phyloP scores from a whole-genome alignment of 2,113 vertebrate genomes.

The Grallaria varia region DNA sequence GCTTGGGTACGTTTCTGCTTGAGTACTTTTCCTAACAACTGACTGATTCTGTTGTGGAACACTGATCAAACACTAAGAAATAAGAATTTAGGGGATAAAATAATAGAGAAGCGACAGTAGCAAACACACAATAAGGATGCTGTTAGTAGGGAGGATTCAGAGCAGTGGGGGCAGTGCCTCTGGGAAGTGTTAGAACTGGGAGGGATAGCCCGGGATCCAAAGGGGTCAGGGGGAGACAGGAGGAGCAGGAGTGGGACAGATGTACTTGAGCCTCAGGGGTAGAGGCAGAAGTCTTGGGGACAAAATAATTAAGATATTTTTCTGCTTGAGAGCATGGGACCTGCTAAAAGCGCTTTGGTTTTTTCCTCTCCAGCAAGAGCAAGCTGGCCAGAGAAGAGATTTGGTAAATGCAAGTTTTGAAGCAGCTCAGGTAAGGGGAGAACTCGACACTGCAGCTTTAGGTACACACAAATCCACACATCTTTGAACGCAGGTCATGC shows the following conservation, averaged over 20 bases:
- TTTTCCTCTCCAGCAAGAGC: neutral
- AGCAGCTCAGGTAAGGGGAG: neutral
- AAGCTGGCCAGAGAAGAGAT: neutral
- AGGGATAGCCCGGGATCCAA: neutral
- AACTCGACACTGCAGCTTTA: accelerated
- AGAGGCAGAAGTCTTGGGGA: accelerated
- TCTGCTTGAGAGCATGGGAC: neutral
- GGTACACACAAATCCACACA: neutral
- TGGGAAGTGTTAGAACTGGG: neutral
- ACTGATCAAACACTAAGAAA: neutral
- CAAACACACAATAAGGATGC: neutral
- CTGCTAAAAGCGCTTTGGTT: neutral
- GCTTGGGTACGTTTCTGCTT: neutral
- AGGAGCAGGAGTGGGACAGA: neutral
- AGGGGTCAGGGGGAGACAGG: neutral
- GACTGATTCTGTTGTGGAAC: neutral
- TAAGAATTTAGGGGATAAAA: neutral
- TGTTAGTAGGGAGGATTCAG: neutral
- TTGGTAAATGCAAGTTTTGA: neutral
- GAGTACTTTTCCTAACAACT: neutral
- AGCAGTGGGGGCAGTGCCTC: neutral
- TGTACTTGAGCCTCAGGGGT: accelerated
- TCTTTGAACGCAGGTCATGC: accelerated
- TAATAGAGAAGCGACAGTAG: neutral
- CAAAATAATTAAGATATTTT: accelerated